Evolutionary conservation across 1,140 invertebrate species (phyloP).

Genomic region (Orius insidiosus): DNA sequence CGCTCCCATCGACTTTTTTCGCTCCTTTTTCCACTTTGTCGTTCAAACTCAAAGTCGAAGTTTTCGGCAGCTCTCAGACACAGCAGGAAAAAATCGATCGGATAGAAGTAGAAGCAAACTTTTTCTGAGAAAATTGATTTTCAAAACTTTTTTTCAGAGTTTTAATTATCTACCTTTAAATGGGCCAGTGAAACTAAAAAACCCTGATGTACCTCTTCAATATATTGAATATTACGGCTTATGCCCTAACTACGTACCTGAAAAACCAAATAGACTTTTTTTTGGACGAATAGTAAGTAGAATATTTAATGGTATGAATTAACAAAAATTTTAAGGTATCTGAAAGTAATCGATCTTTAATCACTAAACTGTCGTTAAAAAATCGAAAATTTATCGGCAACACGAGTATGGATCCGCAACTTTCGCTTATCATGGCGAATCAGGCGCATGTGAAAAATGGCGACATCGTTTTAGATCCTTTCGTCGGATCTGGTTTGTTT

Average conservation of each 20-base stretch:
- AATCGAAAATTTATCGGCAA: constrained; percentile 89
- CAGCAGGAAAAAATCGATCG: constrained; percentile 63
- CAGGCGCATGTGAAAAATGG: constrained; percentile 57
- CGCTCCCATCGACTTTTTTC: constrained; percentile 32
- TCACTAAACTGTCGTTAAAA: constrained; percentile 66
- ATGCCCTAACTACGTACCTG: constrained; percentile 50
- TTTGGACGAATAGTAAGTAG: constrained; percentile 67
- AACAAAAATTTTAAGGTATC: constrained; percentile 38
- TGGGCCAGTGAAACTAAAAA: constrained; percentile 62
- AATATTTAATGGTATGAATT: neutral
- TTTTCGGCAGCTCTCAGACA: constrained; percentile 68
- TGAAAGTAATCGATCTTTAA: constrained; percentile 62
- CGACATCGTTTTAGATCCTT: constrained; percentile 78
- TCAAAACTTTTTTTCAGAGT: constrained; percentile 36
- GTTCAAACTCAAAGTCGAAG: constrained; percentile 74
- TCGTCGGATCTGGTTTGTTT: constrained; percentile 67
- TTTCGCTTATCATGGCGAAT: constrained; percentile 88
- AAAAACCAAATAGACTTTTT: constrained; percentile 53
- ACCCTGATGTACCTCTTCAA: constrained; percentile 60
- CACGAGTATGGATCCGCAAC: constrained; percentile 89
- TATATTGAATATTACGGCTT: constrained; percentile 80
- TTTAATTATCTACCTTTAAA: constrained; percentile 64
- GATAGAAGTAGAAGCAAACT: constrained; percentile 49
- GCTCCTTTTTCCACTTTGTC: constrained; percentile 36
- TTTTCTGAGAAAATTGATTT: too few relatives aligned